Conservation (phyloP, 30 jellyfish, hydroid and myxozoan species). For the Aurelia sp. region DNA sequence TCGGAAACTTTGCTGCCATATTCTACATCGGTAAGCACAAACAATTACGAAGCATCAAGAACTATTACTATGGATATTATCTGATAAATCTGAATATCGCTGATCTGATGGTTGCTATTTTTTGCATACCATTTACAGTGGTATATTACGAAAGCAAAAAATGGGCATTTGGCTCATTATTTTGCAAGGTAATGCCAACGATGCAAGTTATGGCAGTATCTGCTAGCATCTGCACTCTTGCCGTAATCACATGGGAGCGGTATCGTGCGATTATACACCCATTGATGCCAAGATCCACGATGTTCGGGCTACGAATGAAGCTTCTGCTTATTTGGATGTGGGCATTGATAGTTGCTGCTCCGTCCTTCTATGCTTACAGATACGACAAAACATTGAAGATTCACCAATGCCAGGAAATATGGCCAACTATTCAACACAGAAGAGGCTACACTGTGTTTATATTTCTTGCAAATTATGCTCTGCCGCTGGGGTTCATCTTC, state of each 20-base stretch:
- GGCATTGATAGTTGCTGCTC: conserved; percentile 73
- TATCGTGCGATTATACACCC: conserved; percentile 82
- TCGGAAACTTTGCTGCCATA: conserved; percentile 73
- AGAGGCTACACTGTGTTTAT: conserved; percentile 62
- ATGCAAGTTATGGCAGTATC: conserved; percentile 75
- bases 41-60: conserved; percentile 78
- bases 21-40: conserved; percentile 38
- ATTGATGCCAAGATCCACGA: conserved; percentile 73
- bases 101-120: conserved; percentile 67
- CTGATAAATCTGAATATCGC: conserved; percentile 73
- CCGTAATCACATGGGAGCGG: conserved; percentile 81
- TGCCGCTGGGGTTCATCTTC: conserved; percentile 65
- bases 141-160: conserved; percentile 60
- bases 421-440: conserved; percentile 64
- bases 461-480: conserved; percentile 60
- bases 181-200: conserved; percentile 78
- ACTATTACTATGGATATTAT: conserved; percentile 79
- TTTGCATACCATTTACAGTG: conserved; percentile 82
- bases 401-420: conserved; percentile 72
- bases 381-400: conserved; percentile 8
- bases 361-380: conserved; percentile 68
- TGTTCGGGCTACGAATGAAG: conserved; percentile 48
- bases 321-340: conserved; percentile 72
- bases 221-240: conserved; percentile 80
- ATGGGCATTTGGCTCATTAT: conserved; percentile 73